phyloP scores from a whole-genome alignment of 2,113 vertebrate species.

The Notarius quadriscutis region DNA sequence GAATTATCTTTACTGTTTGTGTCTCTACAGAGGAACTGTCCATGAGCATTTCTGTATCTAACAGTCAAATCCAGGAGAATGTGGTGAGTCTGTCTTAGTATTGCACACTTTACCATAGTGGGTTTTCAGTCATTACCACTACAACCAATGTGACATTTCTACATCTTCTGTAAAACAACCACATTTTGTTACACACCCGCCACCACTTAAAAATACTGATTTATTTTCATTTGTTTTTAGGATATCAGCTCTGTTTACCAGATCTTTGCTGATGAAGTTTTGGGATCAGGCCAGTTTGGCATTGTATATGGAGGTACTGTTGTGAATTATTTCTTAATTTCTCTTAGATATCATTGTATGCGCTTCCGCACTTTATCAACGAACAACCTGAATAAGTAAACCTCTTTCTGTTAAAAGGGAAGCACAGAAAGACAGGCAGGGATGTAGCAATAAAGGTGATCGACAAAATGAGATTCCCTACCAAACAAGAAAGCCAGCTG shows the following conservation, averaged over 20 bases:
- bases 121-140: conserved; percentile 14
- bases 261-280: conserved; percentile 97
- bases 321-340: background rate
- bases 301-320: conserved; percentile 96
- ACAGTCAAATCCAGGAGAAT: conserved; percentile 96
- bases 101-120: conserved; percentile 60
- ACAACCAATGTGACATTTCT: conserved; percentile 53
- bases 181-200: background rate
- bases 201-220: conserved; percentile 25
- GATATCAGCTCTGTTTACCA: conserved; percentile 98
- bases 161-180: conserved; percentile 31
- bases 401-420: conserved; percentile 73
- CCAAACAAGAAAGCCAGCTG: conserved; percentile 97
- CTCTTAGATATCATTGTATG: background rate
- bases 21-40: conserved; percentile 86
- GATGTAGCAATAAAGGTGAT: conserved; percentile 99
- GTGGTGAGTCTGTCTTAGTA: conserved; percentile 81
- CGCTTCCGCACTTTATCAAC: background rate
- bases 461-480: conserved; percentile 98
- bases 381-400: background rate
- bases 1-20: conserved; percentile 15
- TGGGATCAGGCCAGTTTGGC: conserved; percentile 98
- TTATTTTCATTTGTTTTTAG: conserved; percentile 64
- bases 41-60: conserved; percentile 96
- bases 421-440: conserved; percentile 96